phyloP scores from a whole-genome alignment of 2,888 invertebrate genomes.

The Hymenopus coronatus region DNA sequence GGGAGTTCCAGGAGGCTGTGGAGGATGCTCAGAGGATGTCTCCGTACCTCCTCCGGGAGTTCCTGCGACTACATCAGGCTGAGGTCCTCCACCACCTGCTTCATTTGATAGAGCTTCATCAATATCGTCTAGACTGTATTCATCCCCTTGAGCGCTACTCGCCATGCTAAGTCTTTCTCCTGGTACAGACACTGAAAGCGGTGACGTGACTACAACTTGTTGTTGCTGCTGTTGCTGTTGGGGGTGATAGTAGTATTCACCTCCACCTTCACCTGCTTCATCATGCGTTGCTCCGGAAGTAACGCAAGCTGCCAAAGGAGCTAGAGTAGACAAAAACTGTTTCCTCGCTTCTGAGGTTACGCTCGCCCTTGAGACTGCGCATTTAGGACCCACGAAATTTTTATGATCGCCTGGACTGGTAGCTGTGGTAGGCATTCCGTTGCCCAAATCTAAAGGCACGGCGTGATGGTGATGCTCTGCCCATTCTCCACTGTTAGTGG shows the following conservation, averaged over 20 bases:
- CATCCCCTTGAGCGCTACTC: constrained; percentile 49
- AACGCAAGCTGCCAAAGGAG: constrained; percentile 76
- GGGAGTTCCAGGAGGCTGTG: constrained; percentile 35
- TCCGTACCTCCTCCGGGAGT: constrained; percentile 51
- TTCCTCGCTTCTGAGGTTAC: constrained; percentile 63
- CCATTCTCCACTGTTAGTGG: background rate
- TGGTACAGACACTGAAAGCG: constrained; percentile 9
- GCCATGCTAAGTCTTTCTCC: constrained; percentile 29
- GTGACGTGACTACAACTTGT: background rate
- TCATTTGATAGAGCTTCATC: constrained; percentile 59
- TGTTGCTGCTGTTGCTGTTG: constrained; percentile 40
- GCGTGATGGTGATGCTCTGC: constrained; percentile 28
- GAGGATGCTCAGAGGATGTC: background rate
- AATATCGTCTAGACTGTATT: constrained; percentile 65
- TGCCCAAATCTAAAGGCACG: constrained; percentile 55
- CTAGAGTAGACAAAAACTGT: constrained; percentile 75
- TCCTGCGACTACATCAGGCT: constrained; percentile 75
- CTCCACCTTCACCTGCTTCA: constrained; percentile 44
- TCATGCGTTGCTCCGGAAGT: constrained; percentile 45
- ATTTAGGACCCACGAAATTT: constrained; percentile 34
- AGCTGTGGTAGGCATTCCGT: constrained; percentile 41
- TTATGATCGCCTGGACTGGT: constrained; percentile 20
- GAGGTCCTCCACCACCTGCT: constrained; percentile 31
- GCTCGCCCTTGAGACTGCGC: constrained; percentile 44
- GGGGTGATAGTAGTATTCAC: constrained; percentile 50